phyloP scores from a whole-genome alignment of 2,113 vertebrate species.

The Corythaeola cristata region DNA sequence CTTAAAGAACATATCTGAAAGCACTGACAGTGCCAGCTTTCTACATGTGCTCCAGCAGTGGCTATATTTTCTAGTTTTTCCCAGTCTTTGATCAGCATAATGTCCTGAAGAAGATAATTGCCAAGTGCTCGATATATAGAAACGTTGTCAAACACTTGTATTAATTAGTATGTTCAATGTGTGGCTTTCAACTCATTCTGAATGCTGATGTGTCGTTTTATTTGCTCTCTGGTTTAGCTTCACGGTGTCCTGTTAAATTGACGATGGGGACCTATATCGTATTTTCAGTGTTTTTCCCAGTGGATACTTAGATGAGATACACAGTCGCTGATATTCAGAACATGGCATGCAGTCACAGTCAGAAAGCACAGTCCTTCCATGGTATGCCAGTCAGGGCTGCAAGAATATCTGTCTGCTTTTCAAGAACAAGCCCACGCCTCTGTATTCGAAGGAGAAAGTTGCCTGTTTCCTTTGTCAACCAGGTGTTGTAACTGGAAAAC shows the following conservation, averaged over 20 bases:
- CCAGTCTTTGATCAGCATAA: not conserved
- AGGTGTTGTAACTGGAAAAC: not conserved
- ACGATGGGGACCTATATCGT: not conserved
- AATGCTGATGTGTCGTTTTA: not conserved
- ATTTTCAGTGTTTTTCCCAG: not conserved
- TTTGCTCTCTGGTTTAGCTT: not conserved
- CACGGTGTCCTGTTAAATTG: not conserved
- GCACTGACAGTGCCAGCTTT: not conserved
- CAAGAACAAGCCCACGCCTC: not conserved
- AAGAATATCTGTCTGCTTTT: not conserved
- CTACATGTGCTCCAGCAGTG: not conserved
- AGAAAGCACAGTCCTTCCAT: not conserved
- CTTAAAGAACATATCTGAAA: not conserved
- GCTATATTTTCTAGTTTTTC: not conserved
- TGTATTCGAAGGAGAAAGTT: not conserved
- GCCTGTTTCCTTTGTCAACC: not conserved
- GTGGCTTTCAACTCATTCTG: not conserved
- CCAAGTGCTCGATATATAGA: not conserved
- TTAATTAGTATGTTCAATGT: not conserved
- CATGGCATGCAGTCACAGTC: not conserved
- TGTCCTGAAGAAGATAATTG: not conserved
- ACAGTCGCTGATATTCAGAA: not conserved
- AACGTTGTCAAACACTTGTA: not conserved
- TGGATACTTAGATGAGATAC: not conserved
- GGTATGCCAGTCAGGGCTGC: not conserved